Evolutionary conservation across 64 coral and sea anemone species (phyloP).

Genomic region (Platygyra sinensis): DNA sequence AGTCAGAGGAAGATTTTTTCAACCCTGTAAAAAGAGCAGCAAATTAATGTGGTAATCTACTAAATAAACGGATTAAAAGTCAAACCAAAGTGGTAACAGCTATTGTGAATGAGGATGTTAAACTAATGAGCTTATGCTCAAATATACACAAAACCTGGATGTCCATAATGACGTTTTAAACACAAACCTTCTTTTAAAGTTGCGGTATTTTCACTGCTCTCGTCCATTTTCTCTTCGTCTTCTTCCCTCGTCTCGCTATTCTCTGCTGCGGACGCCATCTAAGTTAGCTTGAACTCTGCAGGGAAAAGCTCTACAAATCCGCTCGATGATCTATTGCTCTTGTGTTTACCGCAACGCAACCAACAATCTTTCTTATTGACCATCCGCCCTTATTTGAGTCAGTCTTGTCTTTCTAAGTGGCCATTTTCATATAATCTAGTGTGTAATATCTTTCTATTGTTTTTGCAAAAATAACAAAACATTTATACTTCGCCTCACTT

Average conservation of each 20-base stretch:
- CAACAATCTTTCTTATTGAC: not conserved
- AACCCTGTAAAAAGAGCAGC: not conserved
- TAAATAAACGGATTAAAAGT: not conserved
- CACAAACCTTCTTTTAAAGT: constrained; percentile 11
- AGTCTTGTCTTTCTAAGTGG: not conserved
- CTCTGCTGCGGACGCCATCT: constrained; percentile 35
- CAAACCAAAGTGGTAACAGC: not conserved
- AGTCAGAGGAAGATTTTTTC: constrained; percentile 54
- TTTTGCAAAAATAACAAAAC: not conserved
- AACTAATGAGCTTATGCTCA: not conserved
- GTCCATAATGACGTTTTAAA: not conserved
- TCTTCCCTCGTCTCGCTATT: constrained; percentile 20
- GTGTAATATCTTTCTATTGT: constrained; percentile 26
- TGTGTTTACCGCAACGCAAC: not conserved
- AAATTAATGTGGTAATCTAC: not conserved
- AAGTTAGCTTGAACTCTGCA: not conserved
- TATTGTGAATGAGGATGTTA: not conserved
- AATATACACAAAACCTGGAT: not conserved
- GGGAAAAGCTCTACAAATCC: not conserved
- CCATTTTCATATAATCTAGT: not conserved
- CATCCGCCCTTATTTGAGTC: not conserved
- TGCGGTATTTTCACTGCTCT: not conserved
- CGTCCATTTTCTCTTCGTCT: constrained; percentile 2
- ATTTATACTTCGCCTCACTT: not conserved
- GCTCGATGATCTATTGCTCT: not conserved